phyloP scores from a whole-genome alignment of 1,140 invertebrate species.

The Calycopis cecrops region DNA sequence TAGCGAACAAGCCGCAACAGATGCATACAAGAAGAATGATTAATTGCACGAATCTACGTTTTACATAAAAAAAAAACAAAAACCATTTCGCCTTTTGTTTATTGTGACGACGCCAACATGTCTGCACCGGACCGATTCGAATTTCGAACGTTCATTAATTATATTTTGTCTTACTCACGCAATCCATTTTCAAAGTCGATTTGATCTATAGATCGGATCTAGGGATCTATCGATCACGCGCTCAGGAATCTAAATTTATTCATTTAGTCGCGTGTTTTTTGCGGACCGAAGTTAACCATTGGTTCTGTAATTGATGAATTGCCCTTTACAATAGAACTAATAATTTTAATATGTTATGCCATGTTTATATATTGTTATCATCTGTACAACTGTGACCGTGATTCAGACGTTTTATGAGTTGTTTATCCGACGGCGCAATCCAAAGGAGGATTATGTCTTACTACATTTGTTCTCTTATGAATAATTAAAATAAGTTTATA shows the following conservation, averaged over 20 bases:
- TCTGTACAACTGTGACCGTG: no score
- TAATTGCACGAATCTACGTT: conserved; percentile 59
- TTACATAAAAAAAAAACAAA: conserved; percentile 60
- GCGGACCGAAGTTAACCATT: conserved; percentile 41
- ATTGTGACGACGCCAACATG: conserved; percentile 69
- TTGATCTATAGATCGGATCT: conserved; percentile 73
- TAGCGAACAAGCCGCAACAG: conserved; percentile 56
- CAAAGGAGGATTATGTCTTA: no score
- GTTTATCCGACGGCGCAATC: no score
- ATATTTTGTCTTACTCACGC: conserved; percentile 75
- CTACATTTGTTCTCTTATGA: no score
- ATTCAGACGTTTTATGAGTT: no score
- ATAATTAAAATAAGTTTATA: no score
- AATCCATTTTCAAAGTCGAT: conserved; percentile 69
- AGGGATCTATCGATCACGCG: conserved; percentile 69
- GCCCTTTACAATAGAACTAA: conserved; percentile 5
- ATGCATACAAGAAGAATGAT: conserved; percentile 62
- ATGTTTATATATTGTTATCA: no score
- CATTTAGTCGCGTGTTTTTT: conserved; percentile 68
- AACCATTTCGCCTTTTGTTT: conserved; percentile 68
- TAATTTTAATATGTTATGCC: no score
- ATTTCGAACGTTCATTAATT: conserved; percentile 72
- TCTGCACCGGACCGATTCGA: conserved; percentile 70
- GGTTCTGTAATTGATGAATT: conserved; percentile 37
- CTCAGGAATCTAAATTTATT: conserved; percentile 69